phyloP scores from a whole-genome alignment of 1,140 invertebrate genomes.

The Camponotus floridanus region DNA sequence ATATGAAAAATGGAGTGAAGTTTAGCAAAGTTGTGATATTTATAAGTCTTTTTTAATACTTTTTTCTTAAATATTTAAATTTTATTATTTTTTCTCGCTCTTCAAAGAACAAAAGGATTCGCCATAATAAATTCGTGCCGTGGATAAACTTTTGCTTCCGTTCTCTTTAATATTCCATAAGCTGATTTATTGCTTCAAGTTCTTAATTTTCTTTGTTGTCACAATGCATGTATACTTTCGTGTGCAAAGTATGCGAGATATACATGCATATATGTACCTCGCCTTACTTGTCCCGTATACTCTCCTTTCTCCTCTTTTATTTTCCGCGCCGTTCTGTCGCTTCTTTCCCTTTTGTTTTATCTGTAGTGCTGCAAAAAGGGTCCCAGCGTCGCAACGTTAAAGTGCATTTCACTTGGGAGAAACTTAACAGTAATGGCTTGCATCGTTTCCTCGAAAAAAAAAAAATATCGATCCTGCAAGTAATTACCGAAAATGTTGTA shows the following conservation, averaged over 20 bases:
- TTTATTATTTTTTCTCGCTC: not conserved
- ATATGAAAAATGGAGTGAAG: constrained; percentile 49
- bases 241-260: constrained; percentile 16
- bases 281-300: constrained; percentile 28
- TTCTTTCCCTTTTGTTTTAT: constrained; percentile 12
- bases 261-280: constrained; percentile 11
- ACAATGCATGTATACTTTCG: constrained; percentile 5
- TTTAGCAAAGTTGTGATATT: constrained; percentile 7
- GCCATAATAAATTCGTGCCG: constrained; percentile 15
- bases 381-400: constrained; percentile 56
- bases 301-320: constrained; percentile 27
- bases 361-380: constrained; percentile 40
- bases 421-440: constrained; percentile 60
- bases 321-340: constrained; percentile 20
- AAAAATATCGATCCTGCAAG: not conserved
- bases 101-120: not conserved
- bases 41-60: not conserved
- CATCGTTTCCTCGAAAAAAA: constrained; percentile 52
- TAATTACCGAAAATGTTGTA: constrained; percentile 40
- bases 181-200: constrained; percentile 49
- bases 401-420: constrained; percentile 45
- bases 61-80: not conserved
- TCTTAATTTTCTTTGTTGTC: constrained; percentile 56
- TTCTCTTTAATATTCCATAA: constrained; percentile 38
- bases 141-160: constrained; percentile 12